These are phyloP conservation scores for Trichonephila clavata DNA, from an alignment of 1,140 invertebrate genomes.

Conservation along the genomic window DNA sequence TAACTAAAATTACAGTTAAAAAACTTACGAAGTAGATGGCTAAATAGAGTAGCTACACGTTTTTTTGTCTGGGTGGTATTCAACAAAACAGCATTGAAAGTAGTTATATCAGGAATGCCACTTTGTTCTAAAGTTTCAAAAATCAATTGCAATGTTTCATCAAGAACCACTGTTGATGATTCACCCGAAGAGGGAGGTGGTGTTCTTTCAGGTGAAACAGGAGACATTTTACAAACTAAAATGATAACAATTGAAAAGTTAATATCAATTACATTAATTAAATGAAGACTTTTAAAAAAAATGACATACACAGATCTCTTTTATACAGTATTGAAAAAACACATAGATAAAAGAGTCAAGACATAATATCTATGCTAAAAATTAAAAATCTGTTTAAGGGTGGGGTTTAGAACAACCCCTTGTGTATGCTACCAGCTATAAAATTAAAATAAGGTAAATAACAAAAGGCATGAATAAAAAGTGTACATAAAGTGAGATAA, in stretches of 20 bases:
- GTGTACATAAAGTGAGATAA: too few species aligned
- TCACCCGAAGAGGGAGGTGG: background rate
- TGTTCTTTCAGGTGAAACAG: constrained; percentile 8
- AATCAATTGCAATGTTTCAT: background rate
- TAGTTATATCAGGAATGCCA: background rate
- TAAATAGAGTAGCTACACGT: background rate
- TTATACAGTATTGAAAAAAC: too few species aligned
- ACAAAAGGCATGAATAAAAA: too few species aligned
- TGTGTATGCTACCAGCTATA: too few species aligned
- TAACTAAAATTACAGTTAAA: too few species aligned
- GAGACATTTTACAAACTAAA: background rate
- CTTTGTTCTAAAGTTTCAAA: background rate
- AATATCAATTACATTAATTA: background rate
- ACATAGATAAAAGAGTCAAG: too few species aligned
- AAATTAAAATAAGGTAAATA: too few species aligned
- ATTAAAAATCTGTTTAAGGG: too few species aligned
- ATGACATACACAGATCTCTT: background rate
- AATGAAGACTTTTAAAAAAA: background rate
- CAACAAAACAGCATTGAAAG: background rate
- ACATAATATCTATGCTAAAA: too few species aligned
- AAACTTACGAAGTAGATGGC: background rate
- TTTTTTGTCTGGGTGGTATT: background rate
- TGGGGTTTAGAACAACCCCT: too few species aligned
- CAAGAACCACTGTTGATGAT: background rate
- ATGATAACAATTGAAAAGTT: background rate